phyloP scores from a whole-genome alignment of 2,797 vertebrate species.

The Champsocephalus esox region DNA sequence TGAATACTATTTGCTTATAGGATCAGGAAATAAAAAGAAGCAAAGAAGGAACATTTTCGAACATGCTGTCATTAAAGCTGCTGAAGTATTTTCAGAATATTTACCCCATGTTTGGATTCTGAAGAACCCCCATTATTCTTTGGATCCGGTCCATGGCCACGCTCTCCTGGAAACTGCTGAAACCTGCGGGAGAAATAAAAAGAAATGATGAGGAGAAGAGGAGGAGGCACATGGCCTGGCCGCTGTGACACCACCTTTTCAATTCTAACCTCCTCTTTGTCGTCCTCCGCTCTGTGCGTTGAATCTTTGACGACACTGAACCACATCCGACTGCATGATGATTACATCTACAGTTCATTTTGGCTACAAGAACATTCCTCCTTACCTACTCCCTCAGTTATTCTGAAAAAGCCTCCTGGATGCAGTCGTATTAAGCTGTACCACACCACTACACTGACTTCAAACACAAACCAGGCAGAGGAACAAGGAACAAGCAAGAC shows the following conservation, averaged over 20 bases:
- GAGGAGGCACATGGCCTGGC: background rate
- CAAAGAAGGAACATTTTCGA: background rate
- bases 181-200: conserved; percentile 53
- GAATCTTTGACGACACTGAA: too few species aligned
- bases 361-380: too few species aligned
- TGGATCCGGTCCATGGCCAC: conserved; percentile 77
- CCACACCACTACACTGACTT: too few species aligned
- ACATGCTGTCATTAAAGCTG: background rate
- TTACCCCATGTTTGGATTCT: conserved; percentile 74
- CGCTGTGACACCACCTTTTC: background rate
- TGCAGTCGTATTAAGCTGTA: too few species aligned
- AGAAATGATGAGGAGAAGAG: background rate
- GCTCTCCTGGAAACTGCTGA: conserved; percentile 77
- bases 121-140: conserved; percentile 77
- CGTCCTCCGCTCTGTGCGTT: too few species aligned
- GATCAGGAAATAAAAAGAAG: background rate
- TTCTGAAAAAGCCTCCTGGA: too few species aligned
- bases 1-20: background rate
- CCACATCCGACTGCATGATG: too few species aligned
- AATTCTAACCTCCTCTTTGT: too few species aligned
- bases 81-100: background rate
- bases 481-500: background rate
- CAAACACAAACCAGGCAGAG: background rate
- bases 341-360: too few species aligned
- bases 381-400: too few species aligned